These are phyloP conservation scores for Oconnorella tubifera DNA, from an alignment of 2,888 invertebrate species.

Conservation along the genomic window DNA sequence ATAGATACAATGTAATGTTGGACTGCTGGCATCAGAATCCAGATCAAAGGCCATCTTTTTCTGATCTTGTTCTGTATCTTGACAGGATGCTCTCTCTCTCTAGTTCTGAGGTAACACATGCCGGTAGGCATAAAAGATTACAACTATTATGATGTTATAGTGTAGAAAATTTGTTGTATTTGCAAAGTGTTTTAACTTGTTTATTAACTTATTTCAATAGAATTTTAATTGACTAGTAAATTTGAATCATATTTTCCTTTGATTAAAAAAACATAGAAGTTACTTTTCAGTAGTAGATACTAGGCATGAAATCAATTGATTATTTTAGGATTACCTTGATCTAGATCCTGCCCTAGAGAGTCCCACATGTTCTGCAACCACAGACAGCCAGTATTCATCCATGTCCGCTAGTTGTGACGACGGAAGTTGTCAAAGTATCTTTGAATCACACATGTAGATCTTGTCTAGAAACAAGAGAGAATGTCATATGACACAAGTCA, in stretches of 20 bases:
- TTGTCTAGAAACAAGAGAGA: too few relatives aligned
- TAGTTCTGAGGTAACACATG: constrained; percentile 68
- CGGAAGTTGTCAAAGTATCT: background rate
- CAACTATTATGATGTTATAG: background rate
- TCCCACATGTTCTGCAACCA: constrained; percentile 20
- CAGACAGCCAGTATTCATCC: constrained; percentile 28
- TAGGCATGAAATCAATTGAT: background rate
- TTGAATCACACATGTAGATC: background rate
- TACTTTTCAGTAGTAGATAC: too few relatives aligned
- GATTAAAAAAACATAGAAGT: too few relatives aligned
- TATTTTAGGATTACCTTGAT: constrained; percentile 74
- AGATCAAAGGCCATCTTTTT: constrained; percentile 80
- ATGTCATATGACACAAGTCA: too few relatives aligned
- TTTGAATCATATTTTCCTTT: background rate
- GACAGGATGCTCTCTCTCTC: constrained; percentile 83
- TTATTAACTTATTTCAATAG: background rate
- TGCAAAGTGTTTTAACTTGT: background rate
- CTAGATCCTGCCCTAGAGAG: constrained; percentile 55
- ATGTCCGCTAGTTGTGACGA: constrained; percentile 19
- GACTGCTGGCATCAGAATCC: constrained; percentile 95
- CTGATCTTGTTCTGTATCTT: constrained; percentile 80
- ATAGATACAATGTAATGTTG: constrained; percentile 81
- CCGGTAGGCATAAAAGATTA: background rate
- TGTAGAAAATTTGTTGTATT: too few relatives aligned
- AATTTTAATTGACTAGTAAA: background rate